phyloP scores from a whole-genome alignment of 2,888 invertebrate species.

The Chymomyza caudatula region DNA sequence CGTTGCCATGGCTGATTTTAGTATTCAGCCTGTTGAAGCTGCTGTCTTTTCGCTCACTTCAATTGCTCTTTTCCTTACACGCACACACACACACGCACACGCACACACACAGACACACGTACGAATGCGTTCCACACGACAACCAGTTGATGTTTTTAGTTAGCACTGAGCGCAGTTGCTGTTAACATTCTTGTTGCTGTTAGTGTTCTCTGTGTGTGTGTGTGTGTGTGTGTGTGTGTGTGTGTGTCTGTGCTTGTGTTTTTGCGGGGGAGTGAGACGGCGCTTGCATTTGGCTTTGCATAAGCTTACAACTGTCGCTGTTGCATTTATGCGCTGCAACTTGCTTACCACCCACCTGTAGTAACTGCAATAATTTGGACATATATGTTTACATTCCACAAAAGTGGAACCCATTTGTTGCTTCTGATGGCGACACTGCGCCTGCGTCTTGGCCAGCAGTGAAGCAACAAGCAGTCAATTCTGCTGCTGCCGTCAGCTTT shows the following conservation, averaged over 20 bases:
- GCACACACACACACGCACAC: not conserved
- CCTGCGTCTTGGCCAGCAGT: not conserved
- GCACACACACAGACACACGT: constrained; percentile 17
- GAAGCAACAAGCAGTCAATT: not conserved
- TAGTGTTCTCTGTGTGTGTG: not conserved
- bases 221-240: no score
- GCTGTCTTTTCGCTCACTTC: no score
- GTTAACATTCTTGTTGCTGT: not conserved
- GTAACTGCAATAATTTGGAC: not conserved
- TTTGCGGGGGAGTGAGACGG: not conserved
- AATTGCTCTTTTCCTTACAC: constrained; percentile 31
- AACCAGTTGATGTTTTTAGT: constrained; percentile 3
- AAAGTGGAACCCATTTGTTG: not conserved
- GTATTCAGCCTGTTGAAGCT: constrained; percentile 58
- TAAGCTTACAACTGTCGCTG: not conserved
- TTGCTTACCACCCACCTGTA: constrained; percentile 2
- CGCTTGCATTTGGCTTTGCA: not conserved
- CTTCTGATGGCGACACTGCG: not conserved
- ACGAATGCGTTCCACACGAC: not conserved
- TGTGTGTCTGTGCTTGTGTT: not conserved
- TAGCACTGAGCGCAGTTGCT: not conserved
- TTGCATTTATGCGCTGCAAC: not conserved
- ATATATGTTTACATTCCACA: not conserved
- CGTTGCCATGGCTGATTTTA: constrained; percentile 21
- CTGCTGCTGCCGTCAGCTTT: not conserved